Conservation (phyloP, 2,888 invertebrate species). For the Mythimna impura region DNA sequence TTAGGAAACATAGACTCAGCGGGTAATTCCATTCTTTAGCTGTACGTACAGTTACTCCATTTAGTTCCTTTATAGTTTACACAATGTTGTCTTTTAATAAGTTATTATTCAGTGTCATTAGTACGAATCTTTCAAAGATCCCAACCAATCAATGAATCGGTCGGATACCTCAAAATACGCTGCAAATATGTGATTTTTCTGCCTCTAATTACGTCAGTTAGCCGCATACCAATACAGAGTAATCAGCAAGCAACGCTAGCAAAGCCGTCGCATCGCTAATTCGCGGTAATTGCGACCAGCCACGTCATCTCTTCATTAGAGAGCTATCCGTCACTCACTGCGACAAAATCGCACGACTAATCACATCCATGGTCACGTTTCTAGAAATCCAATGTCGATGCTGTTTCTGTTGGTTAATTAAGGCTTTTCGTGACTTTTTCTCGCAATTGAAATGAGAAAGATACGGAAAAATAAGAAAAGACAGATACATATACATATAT, state of each 20-base stretch:
- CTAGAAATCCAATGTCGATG: conserved; percentile 2
- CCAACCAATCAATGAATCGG: background rate
- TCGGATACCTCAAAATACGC: background rate
- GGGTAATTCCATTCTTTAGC: too few species aligned
- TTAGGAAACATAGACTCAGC: too few species aligned
- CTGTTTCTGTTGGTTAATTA: conserved; percentile 1
- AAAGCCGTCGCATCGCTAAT: conserved; percentile 51
- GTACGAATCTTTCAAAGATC: background rate
- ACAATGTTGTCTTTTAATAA: too few species aligned
- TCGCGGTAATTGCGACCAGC: conserved; percentile 63
- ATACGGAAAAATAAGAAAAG: background rate
- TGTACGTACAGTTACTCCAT: too few species aligned
- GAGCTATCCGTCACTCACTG: conserved; percentile 48
- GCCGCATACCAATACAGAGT: conserved; percentile 8
- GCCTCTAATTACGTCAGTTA: conserved; percentile 6
- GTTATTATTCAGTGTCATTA: background rate
- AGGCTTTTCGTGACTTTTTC: background rate
- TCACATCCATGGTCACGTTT: conserved; percentile 20
- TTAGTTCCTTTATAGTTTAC: background rate
- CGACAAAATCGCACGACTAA: conserved; percentile 32
- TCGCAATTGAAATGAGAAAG: background rate
- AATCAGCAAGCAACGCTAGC: conserved; percentile 55
- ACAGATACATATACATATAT: too few species aligned
- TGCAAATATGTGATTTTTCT: conserved; percentile 3
- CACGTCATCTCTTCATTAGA: conserved; percentile 69